A percentile compares a stretch with the other conserved stretches of the same genome.
Conservation (phyloP, 1,140 invertebrate species). For the Zaprionus ornatus region DNA sequence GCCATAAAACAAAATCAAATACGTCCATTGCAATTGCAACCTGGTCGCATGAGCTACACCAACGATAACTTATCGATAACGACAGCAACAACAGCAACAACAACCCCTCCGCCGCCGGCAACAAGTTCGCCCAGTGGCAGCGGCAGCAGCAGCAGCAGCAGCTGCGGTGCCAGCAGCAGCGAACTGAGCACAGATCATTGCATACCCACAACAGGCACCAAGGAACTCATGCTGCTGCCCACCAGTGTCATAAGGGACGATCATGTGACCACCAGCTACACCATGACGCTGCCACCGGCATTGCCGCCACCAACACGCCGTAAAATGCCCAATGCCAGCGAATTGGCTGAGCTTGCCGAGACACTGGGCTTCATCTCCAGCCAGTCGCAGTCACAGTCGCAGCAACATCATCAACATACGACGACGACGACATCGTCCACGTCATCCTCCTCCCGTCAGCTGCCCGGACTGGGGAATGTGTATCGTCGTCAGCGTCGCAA, state of each 20-base stretch:
- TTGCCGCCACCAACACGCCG: constrained; percentile 84
- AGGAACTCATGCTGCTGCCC: constrained; percentile 75
- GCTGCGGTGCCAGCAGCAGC: constrained; percentile 54
- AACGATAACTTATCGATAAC: constrained; percentile 40
- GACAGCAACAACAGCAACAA: constrained; percentile 5
- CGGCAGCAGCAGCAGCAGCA: constrained; percentile 51
- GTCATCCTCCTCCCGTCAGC: constrained; percentile 9
- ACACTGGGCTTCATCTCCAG: constrained; percentile 80
- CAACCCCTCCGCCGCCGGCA: constrained; percentile 42
- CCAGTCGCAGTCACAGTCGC: constrained; percentile 28
- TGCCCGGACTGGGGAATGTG: constrained; percentile 64
- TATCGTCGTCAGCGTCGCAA: constrained; percentile 83
- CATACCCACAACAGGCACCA: constrained; percentile 9
- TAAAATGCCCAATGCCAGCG: constrained; percentile 83
- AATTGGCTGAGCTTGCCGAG: constrained; percentile 85
- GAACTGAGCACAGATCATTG: constrained; percentile 76
- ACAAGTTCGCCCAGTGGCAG: constrained; percentile 55
- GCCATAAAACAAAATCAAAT: constrained; percentile 81
- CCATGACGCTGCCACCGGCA: constrained; percentile 83
- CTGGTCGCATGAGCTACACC: constrained; percentile 38
- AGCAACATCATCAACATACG: neutral
- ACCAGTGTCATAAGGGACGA: constrained; percentile 83
- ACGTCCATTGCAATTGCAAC: constrained; percentile 73
- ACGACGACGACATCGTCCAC: neutral
- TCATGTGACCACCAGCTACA: constrained; percentile 66